A percentile compares a stretch with the other conserved stretches of the same genome.
Evolutionary conservation across 2,113 vertebrate species (phyloP).

Genomic region (Pogona vitticeps): DNA sequence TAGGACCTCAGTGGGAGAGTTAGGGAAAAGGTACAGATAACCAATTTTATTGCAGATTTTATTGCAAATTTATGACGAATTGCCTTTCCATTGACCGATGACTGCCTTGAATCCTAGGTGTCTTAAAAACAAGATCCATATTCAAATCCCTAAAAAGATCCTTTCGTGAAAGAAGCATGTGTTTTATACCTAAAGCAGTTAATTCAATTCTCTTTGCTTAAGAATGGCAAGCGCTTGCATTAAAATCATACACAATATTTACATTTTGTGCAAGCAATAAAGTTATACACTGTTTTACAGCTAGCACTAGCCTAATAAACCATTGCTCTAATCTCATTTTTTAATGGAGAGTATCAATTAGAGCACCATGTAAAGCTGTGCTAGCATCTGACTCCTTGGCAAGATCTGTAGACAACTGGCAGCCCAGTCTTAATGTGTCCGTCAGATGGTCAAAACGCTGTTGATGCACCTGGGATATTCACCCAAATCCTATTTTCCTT

Average conservation of each 20-base stretch:
- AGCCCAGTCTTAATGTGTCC: conserved; percentile 36
- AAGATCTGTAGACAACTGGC: conserved; percentile 51
- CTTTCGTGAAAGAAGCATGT: not conserved
- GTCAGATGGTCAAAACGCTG: conserved; percentile 50
- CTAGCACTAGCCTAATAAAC: conserved; percentile 1
- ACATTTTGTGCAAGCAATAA: not conserved
- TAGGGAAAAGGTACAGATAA: not conserved
- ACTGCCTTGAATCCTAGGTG: not conserved
- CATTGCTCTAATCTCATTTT: conserved; percentile 23
- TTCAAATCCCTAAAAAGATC: not conserved
- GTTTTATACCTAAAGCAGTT: not conserved
- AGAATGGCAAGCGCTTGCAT: not conserved
- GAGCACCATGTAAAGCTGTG: conserved; percentile 37
- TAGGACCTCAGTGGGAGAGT: not conserved
- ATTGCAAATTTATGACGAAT: conserved; percentile 5
- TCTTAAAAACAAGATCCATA: not conserved
- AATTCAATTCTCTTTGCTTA: not conserved
- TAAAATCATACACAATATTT: not conserved
- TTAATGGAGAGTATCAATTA: conserved; percentile 50
- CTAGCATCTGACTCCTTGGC: conserved; percentile 66
- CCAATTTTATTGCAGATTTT: not conserved
- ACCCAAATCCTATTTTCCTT: conserved; percentile 19
- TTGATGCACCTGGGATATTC: conserved; percentile 30
- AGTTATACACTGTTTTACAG: not conserved
- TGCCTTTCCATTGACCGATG: conserved; percentile 1